Percentiles rank a stretch among this genome's conserved stretches.
These are phyloP conservation scores for Nesogale talazaci DNA, from an alignment of 2,113 vertebrate genomes.

Conservation along the genomic window DNA sequence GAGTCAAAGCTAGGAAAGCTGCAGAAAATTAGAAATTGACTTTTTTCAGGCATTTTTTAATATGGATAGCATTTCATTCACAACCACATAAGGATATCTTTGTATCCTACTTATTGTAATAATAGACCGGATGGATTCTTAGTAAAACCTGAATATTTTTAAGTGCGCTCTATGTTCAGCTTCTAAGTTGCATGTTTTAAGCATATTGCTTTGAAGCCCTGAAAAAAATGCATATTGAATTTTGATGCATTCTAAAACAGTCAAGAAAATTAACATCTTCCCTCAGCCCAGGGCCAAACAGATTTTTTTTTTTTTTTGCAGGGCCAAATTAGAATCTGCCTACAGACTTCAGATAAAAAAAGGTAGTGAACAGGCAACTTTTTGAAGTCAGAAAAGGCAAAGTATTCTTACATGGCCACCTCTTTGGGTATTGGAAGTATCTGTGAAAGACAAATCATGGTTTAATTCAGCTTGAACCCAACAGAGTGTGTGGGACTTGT, in stretches of 20 bases:
- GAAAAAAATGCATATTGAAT: conserved; percentile 83
- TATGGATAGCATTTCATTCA: conserved; percentile 78
- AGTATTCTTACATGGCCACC: conserved; percentile 77
- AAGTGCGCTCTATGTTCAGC: conserved; percentile 83
- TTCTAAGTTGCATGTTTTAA: conserved; percentile 83
- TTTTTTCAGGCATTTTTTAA: conserved; percentile 68
- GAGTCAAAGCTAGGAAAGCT: conserved; percentile 51
- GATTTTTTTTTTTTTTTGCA: conserved; percentile 77
- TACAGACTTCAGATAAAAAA: conserved; percentile 82
- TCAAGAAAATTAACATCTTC: conserved; percentile 84
- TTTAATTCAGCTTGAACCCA: conserved; percentile 62
- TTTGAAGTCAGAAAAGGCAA: conserved; percentile 82
- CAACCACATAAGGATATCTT: conserved; percentile 80
- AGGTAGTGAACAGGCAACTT: conserved; percentile 80
- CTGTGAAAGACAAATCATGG: conserved; percentile 56
- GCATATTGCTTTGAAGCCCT: conserved; percentile 83
- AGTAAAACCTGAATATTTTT: conserved; percentile 82
- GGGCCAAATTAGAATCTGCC: conserved; percentile 84
- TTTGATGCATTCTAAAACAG: conserved; percentile 83
- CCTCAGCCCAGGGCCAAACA: conserved; percentile 81
- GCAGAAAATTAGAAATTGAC: conserved; percentile 53
- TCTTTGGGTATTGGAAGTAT: conserved; percentile 71
- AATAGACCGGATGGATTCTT: conserved; percentile 83
- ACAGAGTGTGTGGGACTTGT: neutral
- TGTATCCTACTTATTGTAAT: conserved; percentile 81